Base-by-base conservation (phyloP, 2,113 vertebrate genomes). In the Crotalus viridis region DNA sequence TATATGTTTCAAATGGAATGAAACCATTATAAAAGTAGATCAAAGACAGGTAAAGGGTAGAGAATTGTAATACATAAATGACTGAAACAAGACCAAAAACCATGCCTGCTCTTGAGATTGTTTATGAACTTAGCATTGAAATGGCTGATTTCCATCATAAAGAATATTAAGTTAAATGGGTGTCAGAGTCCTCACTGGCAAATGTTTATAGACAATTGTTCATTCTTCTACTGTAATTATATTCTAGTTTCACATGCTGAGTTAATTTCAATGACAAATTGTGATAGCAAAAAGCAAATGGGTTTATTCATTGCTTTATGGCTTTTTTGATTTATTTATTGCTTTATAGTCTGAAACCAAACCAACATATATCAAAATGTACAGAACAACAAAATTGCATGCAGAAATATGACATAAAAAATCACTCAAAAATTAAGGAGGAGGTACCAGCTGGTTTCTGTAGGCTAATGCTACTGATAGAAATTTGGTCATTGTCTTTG, bases 111-210 rank as follows among this genome's bases (percentile, higher is more conserved):
- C n/a, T 87, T 90, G 52, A 54, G 85, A 7, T 74, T 59, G 54
- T 5, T 21, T 33, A n/a, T 48, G 15, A 95, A 43, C 28, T 4
- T 56, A 26, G 91, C 89, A 4, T 21, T 0, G 0, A 94, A 57
- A 93, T 59, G 55, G 52, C 0, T 85, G 24, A 93, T 10, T 39
- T 46, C 91, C 93, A 95, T 39, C 26, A 74, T 6, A 90, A 51
- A 52, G 6, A 15, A 52, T 52, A 48, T 64, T 28, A 59, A 59
- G 51, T 39, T 51, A 93, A 93, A 87, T 57, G 17, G 88, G 90
- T 86, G 95, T 91, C 43, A 51, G 90, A 94, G 26, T 89, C n/a
- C n/a, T 85, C 26, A 59, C 52, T 87, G 91, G 90, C n/a, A 89
- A 92, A 61, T 95, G 90, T 1, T 1, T 3, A 48, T 8, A 93